Evolutionary conservation across 2,888 invertebrate genomes (phyloP), one percentile per base, ranked within the genome.

Genomic region (Lydus trimaculatus): DNA sequence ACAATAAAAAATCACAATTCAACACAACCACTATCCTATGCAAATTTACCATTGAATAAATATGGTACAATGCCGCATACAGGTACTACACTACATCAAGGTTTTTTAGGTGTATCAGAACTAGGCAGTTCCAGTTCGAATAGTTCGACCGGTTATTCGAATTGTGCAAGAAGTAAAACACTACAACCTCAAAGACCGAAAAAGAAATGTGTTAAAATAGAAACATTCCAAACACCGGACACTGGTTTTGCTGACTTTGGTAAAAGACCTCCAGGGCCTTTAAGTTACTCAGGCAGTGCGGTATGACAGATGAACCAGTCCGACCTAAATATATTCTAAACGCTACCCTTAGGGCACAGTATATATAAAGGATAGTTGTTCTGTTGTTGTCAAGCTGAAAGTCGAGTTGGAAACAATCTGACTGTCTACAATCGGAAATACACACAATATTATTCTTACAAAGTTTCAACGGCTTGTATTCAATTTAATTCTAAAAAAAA

Each of bases 141-240:
- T 72, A 84, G 84, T 75, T 82, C 82, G 39, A 82, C 82, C 61
- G 82, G 82, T 25, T 83, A 83, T 64, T 83, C 82, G 69, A 78
- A 76, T 28, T 60, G 70, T 61, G 67, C 78, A 36, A 83, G 81
- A 73, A 85, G 84, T 75, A 85, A 83, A 75, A 85, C 84, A 36
- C 75, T 85, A 73, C 84, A 85, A 67, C 84, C 84, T 70, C 84
- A 81, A 62, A 77, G 80, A 66, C 77, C 79, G 58, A 75, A 77
- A 20, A 85, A 84, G 77, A 85, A 85, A 75, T 83, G 83, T 65
- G 83, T 84, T 11, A 84, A 84, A 70, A 84, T 85, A 58, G 85
- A 85, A 70, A 85, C 84, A 31, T 86, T 86, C 72, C 83, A 84
- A 69, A 82, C 83, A 28, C 84, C 84, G 60, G 81, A 81, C 23